Evolutionary conservation across 2,113 vertebrate species (phyloP).

Genomic region (Stigmatopora argus): DNA sequence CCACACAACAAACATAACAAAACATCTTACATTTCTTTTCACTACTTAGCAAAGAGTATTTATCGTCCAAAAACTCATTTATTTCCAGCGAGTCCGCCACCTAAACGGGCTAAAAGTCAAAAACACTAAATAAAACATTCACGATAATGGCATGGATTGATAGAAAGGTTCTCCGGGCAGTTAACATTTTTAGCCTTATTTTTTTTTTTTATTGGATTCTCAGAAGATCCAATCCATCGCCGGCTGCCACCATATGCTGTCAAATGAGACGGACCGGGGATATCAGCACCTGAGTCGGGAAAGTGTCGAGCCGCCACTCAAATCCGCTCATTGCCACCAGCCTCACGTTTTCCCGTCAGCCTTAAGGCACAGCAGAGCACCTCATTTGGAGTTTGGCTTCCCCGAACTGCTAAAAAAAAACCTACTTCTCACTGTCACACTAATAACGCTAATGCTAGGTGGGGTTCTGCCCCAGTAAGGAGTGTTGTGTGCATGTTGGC

Average conservation of each 20-base stretch:
- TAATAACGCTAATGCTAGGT: slow-evolving; percentile 55
- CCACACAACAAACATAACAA: too few relatives aligned
- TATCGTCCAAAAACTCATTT: too few relatives aligned
- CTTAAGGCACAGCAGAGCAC: slow-evolving; percentile 14
- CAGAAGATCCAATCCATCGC: slow-evolving; percentile 33
- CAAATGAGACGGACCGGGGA: slow-evolving; percentile 49
- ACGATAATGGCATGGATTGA: not conserved
- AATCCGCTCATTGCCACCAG: slow-evolving; percentile 17
- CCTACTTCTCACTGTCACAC: slow-evolving; percentile 49
- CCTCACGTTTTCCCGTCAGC: slow-evolving; percentile 19
- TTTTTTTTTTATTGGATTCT: slow-evolving; percentile 11
- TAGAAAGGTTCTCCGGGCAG: not conserved
- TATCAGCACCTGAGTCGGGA: slow-evolving; percentile 57
- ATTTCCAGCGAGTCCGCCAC: not conserved
- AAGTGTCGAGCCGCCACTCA: slow-evolving; percentile 53
- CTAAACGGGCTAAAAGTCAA: not conserved
- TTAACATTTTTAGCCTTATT: not conserved
- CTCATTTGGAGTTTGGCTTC: slow-evolving; percentile 8
- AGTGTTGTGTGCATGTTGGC: slow-evolving; percentile 59
- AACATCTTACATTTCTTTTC: too few relatives aligned
- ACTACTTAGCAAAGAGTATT: too few relatives aligned
- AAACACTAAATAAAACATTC: too few relatives aligned
- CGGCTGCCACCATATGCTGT: slow-evolving; percentile 39
- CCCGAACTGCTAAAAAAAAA: slow-evolving; percentile 45
- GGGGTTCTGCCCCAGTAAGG: slow-evolving; percentile 38